A percentile compares a stretch with the other conserved stretches of the same genome.
phyloP scores from a whole-genome alignment of 92 coral and sea anemone species.

The Anthopleura xanthogrammica region DNA sequence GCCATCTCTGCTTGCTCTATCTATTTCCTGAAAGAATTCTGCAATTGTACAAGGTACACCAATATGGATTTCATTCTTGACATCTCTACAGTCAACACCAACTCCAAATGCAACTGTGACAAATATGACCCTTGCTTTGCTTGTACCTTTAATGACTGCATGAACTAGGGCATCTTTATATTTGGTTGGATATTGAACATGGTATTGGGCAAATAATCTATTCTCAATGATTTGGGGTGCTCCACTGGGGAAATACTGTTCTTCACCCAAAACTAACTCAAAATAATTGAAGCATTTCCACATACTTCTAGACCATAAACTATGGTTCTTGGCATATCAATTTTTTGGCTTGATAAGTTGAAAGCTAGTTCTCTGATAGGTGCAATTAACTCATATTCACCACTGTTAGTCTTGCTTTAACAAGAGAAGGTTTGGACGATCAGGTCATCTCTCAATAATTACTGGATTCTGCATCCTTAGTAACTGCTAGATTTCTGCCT shows the following conservation, averaged over 20 bases:
- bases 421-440: no score
- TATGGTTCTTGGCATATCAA: conserved; percentile 28
- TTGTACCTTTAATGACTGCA: conserved; percentile 30
- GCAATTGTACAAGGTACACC: conserved; percentile 59
- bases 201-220: conserved; percentile 65
- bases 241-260: conserved; percentile 46
- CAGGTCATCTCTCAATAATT: conserved; percentile 38
- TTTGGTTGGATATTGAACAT: conserved; percentile 55
- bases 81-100: conserved; percentile 45
- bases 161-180: conserved; percentile 39
- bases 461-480: conserved; percentile 35
- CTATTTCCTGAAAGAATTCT: conserved; percentile 55
- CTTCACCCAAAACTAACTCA: conserved; percentile 32
- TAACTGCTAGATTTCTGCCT: conserved; percentile 22
- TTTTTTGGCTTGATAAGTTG: no score
- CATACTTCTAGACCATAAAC: conserved; percentile 40
- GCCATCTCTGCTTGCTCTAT: conserved; percentile 58
- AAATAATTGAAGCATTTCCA: conserved; percentile 29
- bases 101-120: conserved; percentile 70
- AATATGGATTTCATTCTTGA: conserved; percentile 46
- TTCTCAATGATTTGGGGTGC: conserved; percentile 32
- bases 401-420: no score
- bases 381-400: no score
- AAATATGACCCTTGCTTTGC: conserved; percentile 46
- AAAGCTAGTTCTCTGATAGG: no score